A percentile compares a stretch with the other conserved stretches of the same genome.
Conservation (phyloP, 2,888 invertebrate species). For the Isotomurus palustris region DNA sequence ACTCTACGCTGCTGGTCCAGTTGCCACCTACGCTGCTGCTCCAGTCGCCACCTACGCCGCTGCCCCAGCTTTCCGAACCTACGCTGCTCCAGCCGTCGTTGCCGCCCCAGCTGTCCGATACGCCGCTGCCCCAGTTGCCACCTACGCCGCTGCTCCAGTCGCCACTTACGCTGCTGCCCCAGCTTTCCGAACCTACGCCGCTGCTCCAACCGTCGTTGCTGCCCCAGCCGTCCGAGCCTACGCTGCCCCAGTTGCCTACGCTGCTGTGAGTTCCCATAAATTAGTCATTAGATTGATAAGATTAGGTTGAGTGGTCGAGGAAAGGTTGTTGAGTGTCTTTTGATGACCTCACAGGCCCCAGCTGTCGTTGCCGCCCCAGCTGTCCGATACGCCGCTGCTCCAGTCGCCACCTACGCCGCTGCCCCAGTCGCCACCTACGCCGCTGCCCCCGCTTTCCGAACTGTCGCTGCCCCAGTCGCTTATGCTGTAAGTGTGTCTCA, state of each 20-base stretch:
- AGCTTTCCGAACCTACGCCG: not conserved
- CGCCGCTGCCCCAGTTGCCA: not conserved
- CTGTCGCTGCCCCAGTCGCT: slow-evolving; percentile 8
- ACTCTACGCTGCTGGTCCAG: not conserved
- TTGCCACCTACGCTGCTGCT: not conserved
- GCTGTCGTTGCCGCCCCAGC: not conserved
- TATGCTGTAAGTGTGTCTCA: too few species aligned
- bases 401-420: not conserved
- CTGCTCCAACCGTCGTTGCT: slow-evolving; percentile 1
- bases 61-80: not conserved
- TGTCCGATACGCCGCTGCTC: slow-evolving; percentile 1
- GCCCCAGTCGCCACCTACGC: not conserved
- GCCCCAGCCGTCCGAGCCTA: not conserved
- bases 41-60: slow-evolving; percentile 3
- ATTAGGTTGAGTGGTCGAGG: too few species aligned
- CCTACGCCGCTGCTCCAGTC: not conserved
- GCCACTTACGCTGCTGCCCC: slow-evolving; percentile 1
- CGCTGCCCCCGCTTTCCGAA: slow-evolving; percentile 3
- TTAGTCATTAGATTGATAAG: too few species aligned
- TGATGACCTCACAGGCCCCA: too few species aligned
- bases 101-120: not conserved
- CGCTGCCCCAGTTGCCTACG: slow-evolving; percentile 11
- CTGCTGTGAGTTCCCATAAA: slow-evolving; percentile 5
- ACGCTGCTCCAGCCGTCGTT: not conserved
- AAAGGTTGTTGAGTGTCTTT: too few species aligned